Conservation (phyloP, 2,113 vertebrate species). For the Synodontis membranacea region DNA sequence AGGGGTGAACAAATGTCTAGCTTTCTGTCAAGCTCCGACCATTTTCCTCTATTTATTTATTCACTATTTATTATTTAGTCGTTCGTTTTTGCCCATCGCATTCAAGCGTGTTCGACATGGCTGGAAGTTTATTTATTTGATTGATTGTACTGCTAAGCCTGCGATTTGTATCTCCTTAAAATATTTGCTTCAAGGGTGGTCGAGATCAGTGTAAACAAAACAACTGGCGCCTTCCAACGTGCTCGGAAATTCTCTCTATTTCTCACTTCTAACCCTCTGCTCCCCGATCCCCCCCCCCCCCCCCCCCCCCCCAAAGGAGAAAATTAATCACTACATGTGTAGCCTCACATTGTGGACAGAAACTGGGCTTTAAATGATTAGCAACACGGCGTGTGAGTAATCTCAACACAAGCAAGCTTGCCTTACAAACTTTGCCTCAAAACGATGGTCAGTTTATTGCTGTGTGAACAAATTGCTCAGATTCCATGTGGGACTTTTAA, state of each 20-base stretch:
- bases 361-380: not conserved
- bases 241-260: conserved; percentile 16
- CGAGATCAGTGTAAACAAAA: conserved; percentile 45
- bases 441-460: conserved; percentile 39
- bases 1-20: conserved; percentile 18
- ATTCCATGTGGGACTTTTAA: conserved; percentile 52
- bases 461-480: conserved; percentile 49
- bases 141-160: conserved; percentile 33
- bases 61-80: not conserved
- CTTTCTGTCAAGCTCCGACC: not conserved
- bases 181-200: conserved; percentile 52
- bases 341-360: not conserved
- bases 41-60: not conserved
- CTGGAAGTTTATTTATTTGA: conserved; percentile 34
- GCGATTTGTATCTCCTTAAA: conserved; percentile 25
- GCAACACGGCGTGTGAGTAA: not conserved
- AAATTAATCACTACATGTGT: not conserved
- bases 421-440: conserved; percentile 3
- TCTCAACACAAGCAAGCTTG: not conserved
- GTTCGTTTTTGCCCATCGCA: conserved; percentile 6
- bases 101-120: not conserved
- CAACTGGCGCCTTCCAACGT: conserved; percentile 28
- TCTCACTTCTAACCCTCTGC: not conserved
- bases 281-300: too few species aligned
- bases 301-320: too few species aligned